Evolutionary conservation across 1,140 invertebrate genomes (phyloP).

Genomic region (Achroia grisella): DNA sequence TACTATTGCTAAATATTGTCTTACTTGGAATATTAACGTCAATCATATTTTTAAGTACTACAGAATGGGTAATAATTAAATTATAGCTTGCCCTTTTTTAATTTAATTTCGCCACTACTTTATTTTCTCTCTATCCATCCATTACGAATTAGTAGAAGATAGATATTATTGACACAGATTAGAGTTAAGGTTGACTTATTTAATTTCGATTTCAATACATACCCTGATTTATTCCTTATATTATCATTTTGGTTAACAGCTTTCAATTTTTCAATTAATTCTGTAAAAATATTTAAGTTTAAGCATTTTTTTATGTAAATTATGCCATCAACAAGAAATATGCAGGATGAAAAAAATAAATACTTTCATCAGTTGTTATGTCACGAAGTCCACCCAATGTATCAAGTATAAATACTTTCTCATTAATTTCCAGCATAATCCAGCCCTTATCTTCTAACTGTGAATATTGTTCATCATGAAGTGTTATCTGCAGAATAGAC

Average conservation of each 20-base stretch:
- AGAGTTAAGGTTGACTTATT: no score
- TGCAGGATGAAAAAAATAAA: slow-evolving; percentile 16
- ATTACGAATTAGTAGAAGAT: no score
- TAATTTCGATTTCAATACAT: neutral
- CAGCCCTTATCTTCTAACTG: slow-evolving; percentile 52
- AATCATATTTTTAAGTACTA: no score
- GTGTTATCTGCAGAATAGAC: slow-evolving; percentile 40
- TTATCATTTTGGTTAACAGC: slow-evolving; percentile 12
- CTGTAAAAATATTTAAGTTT: slow-evolving; percentile 20
- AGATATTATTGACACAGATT: no score
- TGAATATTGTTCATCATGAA: slow-evolving; percentile 56
- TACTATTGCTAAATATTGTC: no score
- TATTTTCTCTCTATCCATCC: no score
- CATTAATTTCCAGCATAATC: slow-evolving; percentile 52
- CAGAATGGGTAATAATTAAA: no score
- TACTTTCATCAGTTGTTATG: slow-evolving; percentile 51
- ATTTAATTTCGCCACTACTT: no score
- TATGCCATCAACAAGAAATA: no score
- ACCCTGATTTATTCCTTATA: neutral
- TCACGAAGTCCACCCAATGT: slow-evolving; percentile 53
- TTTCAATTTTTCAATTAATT: slow-evolving; percentile 44
- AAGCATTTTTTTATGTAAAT: no score
- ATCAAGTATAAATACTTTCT: slow-evolving; percentile 56
- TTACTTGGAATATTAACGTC: no score
- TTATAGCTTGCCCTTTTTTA: no score